These are phyloP conservation scores for Liposcelis brunnea DNA, from an alignment of 2,888 invertebrate species.

Conservation along the genomic window DNA sequence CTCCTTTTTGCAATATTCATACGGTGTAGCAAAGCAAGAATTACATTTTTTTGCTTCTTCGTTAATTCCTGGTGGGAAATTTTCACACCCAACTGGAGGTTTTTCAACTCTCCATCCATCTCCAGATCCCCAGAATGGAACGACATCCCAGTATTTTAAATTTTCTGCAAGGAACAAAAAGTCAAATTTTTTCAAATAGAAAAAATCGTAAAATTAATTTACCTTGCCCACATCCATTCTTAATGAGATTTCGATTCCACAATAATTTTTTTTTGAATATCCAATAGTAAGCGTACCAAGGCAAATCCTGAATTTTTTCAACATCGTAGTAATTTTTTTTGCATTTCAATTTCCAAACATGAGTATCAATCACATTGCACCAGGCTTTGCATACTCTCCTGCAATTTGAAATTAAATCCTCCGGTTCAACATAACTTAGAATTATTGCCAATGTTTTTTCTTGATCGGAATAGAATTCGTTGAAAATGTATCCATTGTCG, in stretches of 20 bases:
- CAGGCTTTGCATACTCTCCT: slow-evolving; percentile 2
- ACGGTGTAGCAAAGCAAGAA: slow-evolving; percentile 20
- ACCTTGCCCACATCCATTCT: slow-evolving; percentile 3
- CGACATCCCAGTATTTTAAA: slow-evolving; percentile 12
- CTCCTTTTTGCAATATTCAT: slow-evolving; percentile 18
- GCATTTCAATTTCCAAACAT: neutral
- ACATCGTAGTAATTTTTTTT: neutral
- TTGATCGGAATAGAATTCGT: no score
- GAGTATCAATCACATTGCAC: slow-evolving; percentile 3
- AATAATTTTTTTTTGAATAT: neutral
- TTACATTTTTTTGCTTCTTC: slow-evolving; percentile 11
- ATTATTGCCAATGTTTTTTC: no score
- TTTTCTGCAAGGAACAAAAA: no score
- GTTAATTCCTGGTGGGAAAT: no score
- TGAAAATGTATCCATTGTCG: no score
- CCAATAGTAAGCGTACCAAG: neutral
- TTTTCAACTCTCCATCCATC: slow-evolving; percentile 17
- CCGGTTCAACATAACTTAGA: neutral
- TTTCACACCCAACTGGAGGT: slow-evolving; percentile 16
- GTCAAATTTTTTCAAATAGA: no score
- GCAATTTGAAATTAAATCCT: neutral
- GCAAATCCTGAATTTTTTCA: neutral
- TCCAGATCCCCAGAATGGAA: slow-evolving; percentile 9
- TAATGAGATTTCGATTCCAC: neutral
- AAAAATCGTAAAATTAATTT: neutral